Evolutionary conservation across 1,140 invertebrate genomes (phyloP).

Genomic region (Penaeus japonicus): DNA sequence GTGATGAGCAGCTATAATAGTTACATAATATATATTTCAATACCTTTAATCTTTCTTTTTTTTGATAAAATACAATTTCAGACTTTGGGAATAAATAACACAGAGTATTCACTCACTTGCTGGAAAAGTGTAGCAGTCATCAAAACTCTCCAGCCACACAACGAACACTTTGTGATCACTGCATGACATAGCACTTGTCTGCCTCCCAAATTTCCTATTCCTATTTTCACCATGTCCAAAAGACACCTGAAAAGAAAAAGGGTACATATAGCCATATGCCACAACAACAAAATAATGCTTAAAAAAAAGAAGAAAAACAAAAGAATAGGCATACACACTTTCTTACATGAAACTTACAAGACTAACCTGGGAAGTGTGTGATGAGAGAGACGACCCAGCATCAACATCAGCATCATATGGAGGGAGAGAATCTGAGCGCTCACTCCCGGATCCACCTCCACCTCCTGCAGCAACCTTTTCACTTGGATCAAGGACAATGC

Average conservation of each 20-base stretch:
- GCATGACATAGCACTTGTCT: constrained; percentile 57
- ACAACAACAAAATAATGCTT: neutral
- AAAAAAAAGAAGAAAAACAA: neutral
- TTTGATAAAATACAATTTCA: neutral
- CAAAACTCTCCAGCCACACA: constrained; percentile 94
- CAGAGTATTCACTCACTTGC: constrained; percentile 70
- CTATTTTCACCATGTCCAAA: constrained; percentile 43
- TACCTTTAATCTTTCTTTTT: neutral
- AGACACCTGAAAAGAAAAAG: constrained; percentile 40
- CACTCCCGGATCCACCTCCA: constrained; percentile 48
- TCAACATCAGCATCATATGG: constrained; percentile 47
- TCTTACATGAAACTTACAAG: neutral
- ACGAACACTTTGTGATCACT: constrained; percentile 81
- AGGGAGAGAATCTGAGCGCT: constrained; percentile 51
- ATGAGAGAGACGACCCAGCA: constrained; percentile 52
- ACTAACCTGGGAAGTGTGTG: constrained; percentile 55
- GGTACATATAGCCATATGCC: neutral
- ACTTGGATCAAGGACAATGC: constrained; percentile 13
- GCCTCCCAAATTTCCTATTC: constrained; percentile 60
- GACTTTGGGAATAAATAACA: no score
- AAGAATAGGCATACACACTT: neutral
- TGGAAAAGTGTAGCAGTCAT: constrained; percentile 90
- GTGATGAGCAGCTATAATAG: neutral
- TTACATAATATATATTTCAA: neutral
- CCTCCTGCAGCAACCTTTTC: constrained; percentile 26